These are phyloP conservation scores for Ochotona curzoniae DNA, from an alignment of 2,113 vertebrate species.

Conservation along the genomic window DNA sequence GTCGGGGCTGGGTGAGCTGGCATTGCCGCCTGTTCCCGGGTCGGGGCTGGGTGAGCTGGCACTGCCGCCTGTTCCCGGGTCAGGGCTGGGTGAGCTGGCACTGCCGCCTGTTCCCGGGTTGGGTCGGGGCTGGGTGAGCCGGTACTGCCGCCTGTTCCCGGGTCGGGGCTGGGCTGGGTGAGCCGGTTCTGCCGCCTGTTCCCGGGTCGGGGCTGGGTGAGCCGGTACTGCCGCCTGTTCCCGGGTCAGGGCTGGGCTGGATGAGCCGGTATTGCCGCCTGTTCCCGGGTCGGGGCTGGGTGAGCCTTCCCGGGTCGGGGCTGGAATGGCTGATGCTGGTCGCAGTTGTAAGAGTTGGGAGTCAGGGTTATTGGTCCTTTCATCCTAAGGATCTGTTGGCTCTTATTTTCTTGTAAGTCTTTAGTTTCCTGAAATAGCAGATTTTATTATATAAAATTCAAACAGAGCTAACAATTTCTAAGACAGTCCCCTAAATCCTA, in stretches of 20 bases:
- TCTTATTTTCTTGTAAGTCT: neutral
- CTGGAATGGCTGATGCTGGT: no score
- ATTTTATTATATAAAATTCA: slow-evolving; percentile 41
- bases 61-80: neutral
- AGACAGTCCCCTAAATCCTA: neutral
- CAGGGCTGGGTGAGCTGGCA: neutral
- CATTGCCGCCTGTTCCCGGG: no score
- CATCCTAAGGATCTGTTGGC: neutral
- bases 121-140: no score
- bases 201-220: no score
- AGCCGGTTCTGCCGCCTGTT: no score
- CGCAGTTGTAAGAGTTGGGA: neutral
- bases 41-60: no score
- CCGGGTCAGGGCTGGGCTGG: no score
- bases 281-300: neutral
- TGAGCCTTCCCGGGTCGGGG: neutral
- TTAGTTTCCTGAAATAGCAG: neutral
- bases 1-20: no score
- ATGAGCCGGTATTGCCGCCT: neutral
- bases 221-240: no score
- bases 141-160: no score
- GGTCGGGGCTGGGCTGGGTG: no score
- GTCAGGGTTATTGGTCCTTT: neutral
- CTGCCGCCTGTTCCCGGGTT: no score
- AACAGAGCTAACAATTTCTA: neutral